Base-by-base conservation (phyloP, 2,888 invertebrate genomes). In the Sphecodes monilicornis region DNA sequence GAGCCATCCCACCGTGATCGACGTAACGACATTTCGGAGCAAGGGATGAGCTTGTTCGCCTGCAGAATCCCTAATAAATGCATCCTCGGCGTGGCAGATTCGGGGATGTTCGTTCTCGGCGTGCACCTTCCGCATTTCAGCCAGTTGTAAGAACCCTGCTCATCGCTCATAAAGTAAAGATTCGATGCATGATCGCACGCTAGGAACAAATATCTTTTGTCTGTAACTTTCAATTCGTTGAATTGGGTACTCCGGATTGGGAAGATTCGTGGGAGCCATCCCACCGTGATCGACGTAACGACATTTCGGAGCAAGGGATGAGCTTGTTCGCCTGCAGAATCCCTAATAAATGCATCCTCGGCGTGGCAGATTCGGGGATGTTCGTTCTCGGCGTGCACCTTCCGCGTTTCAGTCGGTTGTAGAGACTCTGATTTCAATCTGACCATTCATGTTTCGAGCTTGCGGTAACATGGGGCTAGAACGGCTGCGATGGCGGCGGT, bases 401-500 rank as follows among this genome's bases (percentile, higher is more conserved):
- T 78, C 69, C 43, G 54, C 74, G 39, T 68, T 68, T 68, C 39
- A 68, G 39, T 13, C 68, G 36, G 39, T 68, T 71, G 57, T 70
- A 64, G 60, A 26, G 64, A 79, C 77, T 78, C 84, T 76, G 91
- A 91, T 91, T 91, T 90, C 87, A 87, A 91, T 91, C 91, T 88
- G 89, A 86, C 82, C 85, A 82, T 90, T 91, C 91, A 89, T 91
- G 91, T 89, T 88, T 85, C 90, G 87, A 85, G 90, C 75, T 89
- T 90, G 90, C 82, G 89, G 88, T 89, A 90, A 83, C 85, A 69
- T 46, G 57, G 66, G 68, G 68, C 68, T 68, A n/a, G 68, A 68
- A 68, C 68, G 68, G 66, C 39, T n/a, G 83, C 79, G 77, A 86
- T 75, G 78, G 73, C 66, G 78, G 11, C n/a, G 39, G 29, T 22